These are phyloP conservation scores for Arctopsyche grandis DNA, from an alignment of 1,140 invertebrate species.

Conservation along the genomic window DNA sequence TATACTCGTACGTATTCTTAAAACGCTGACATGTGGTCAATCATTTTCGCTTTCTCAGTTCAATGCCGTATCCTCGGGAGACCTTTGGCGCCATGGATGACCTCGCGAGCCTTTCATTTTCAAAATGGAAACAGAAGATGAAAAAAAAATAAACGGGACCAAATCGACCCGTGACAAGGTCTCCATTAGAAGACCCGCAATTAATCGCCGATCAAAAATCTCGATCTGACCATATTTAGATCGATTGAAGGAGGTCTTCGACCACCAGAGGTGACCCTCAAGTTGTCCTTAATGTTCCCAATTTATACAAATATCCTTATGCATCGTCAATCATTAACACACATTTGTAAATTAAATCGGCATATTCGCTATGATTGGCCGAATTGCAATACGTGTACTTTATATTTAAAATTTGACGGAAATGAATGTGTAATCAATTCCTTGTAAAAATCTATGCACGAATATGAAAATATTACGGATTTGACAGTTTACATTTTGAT, in stretches of 20 bases:
- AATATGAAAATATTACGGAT: neutral
- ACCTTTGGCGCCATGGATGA: slow-evolving; percentile 28
- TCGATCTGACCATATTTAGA: slow-evolving; percentile 12
- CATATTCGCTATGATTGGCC: neutral
- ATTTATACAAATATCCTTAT: neutral
- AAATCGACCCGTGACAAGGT: slow-evolving; percentile 24
- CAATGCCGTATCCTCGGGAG: slow-evolving; percentile 26
- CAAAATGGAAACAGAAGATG: slow-evolving; percentile 3
- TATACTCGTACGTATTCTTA: neutral
- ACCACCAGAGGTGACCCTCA: neutral
- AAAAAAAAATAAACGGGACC: slow-evolving; percentile 15
- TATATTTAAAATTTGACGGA: neutral
- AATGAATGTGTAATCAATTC: too few relatives aligned
- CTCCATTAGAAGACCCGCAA: slow-evolving; percentile 33
- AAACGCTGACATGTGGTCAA: slow-evolving; percentile 26
- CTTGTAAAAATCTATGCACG: too few relatives aligned
- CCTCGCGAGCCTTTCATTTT: slow-evolving; percentile 35
- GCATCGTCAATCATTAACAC: neutral
- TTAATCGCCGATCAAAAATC: slow-evolving; percentile 20
- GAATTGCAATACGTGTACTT: neutral
- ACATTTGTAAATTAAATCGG: too few relatives aligned
- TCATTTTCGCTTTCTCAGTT: slow-evolving; percentile 27
- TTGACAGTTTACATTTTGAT: neutral
- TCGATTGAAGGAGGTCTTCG: neutral
- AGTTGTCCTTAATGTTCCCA: neutral